Base-by-base conservation (phyloP, 2,797 vertebrate species). In the Thunnus albacares region DNA sequence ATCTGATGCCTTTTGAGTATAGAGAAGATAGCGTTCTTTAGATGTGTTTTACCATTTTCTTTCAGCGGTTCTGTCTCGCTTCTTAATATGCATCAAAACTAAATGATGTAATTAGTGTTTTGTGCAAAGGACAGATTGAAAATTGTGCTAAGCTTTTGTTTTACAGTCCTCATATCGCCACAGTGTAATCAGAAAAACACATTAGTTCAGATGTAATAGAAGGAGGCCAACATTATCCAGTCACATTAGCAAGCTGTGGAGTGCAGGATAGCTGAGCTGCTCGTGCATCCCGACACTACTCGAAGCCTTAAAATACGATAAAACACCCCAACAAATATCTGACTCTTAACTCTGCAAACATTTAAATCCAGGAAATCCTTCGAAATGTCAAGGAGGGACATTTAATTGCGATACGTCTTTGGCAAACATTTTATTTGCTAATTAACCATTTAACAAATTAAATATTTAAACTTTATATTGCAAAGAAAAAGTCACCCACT, bases 211-310 rank as follows among this genome's bases (percentile, higher is more conserved):
- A 90, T 85, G 82, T 81, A 80, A 88, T 85, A 80, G 87, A 90
- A 81, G 78, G 82, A 84, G 79, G 83, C 82, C 79, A 75, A 87
- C 88, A 89, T 93, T 92, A 91, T 71, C 79, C 75, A 65, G 78
- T 71, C 81, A 87, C 90, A 90, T 94, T 92, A 94, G 87, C 93
- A 93, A 94, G 88, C 92, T 94, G 92, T 91, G 91, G 74, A 71
- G 64, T 17, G 60, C 66, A 43, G 75, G 62, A 53, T 60, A 68
- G 59, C 57, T 0, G 47, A 80, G 58, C 68, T 66, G 81, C 82
- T 0, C 65, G 67, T 58, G 63, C 56, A 75, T 55, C 75, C 73
- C 75, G 67, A 90, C 81, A 41, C 66, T 63, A 68, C 66, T 63
- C 70, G 26, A 59, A 70, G 76, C 77, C 73, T 92, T 85, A 80